A percentile compares a stretch with the other conserved stretches of the same genome.
Conservation (phyloP, 2,888 invertebrate species). For the Pocota personata region DNA sequence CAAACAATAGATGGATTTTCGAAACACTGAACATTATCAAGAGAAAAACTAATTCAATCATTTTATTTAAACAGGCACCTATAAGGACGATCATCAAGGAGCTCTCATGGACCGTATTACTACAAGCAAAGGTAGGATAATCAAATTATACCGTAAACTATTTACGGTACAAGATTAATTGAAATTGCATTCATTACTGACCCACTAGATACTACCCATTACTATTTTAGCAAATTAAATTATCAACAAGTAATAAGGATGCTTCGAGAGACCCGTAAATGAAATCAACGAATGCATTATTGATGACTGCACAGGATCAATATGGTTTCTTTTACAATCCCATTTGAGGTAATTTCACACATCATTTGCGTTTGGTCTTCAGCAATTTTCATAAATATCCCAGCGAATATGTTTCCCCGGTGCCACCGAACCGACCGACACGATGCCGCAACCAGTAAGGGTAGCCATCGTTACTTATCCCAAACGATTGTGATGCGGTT, state of each 20-base stretch:
- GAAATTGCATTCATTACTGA: constrained; percentile 44
- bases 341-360: constrained; percentile 69
- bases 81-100: background rate
- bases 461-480: constrained; percentile 50
- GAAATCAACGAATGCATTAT: constrained; percentile 47
- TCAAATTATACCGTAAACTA: constrained; percentile 31
- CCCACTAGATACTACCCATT: background rate
- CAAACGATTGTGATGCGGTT: constrained; percentile 68
- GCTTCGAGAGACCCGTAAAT: background rate
- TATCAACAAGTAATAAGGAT: constrained; percentile 20
- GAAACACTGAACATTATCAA: background rate
- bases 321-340: constrained; percentile 48
- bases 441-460: background rate
- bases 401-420: constrained; percentile 41
- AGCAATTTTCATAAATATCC: constrained; percentile 67
- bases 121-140: constrained; percentile 7
- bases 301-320: constrained; percentile 46
- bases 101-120: background rate
- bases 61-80: constrained; percentile 16
- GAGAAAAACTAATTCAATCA: constrained; percentile 28
- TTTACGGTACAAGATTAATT: constrained; percentile 42
- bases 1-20: background rate
- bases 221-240: constrained; percentile 34
- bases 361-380: constrained; percentile 64
- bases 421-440: background rate